Evolutionary conservation across 2,797 vertebrate species (phyloP), one percentile per base, ranked within the genome.

Genomic region (Borostomias antarcticus): DNA sequence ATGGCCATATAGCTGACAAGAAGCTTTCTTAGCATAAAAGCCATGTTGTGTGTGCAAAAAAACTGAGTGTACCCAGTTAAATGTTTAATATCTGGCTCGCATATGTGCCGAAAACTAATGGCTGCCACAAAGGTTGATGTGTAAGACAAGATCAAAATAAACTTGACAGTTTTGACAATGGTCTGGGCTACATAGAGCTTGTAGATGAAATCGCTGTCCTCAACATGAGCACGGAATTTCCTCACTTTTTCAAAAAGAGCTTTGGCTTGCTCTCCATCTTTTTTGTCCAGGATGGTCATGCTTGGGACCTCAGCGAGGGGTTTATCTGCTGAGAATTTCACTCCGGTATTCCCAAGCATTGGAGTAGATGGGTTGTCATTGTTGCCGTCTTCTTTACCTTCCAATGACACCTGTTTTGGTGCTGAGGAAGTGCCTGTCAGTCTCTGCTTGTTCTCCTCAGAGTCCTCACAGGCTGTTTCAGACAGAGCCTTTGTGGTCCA

Each of bases 401-500:
- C 95, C 32, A 91, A 90, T 21, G 96, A 98, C 21, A 95, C 88
- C 0, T 96, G 94, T 80, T 96, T 96, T 8, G 91, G 92, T 15
- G 91, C 85, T 0, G 91, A 90, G 23, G 94, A 87, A 56, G 94
- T 91, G 53, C 94, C 93, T 0, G 95, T 96, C 71, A 98, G 75
- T 74, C 95, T 93, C 84, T 98, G 97, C 74, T 99, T 99, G 86
- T 95, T 98, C 84, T 97, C 96, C 76, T 98, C 97, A 0, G 96
- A 98, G 87, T 99, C 96, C 82, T 99, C 97, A 10, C 97, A 98
- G 0, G 96, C 97, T 0, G 97, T 98, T 89, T 99, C 98, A n/a
- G 98, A 99, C 75, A 99, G 84, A 0, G 98, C 98, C 88, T 98
- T 99, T 0, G 98, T 99, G 2, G 98, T 99, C 97, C 98, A 99